phyloP scores from a whole-genome alignment of 2,113 vertebrate genomes.

The Cyanoderma ruficeps region DNA sequence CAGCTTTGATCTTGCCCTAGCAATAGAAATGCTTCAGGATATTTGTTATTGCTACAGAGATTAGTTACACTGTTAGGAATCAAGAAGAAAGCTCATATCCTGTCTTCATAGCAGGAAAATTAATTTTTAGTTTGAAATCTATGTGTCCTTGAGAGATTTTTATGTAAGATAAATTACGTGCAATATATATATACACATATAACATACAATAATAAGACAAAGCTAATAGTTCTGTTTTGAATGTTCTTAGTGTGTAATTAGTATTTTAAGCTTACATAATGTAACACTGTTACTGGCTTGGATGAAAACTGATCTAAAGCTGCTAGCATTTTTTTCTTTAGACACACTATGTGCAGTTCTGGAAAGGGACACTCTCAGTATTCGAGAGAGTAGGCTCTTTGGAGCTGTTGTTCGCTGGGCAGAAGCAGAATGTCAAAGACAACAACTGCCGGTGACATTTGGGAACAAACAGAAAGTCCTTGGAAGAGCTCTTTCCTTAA shows the following conservation, averaged over 20 bases:
- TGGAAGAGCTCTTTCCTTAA: constrained; percentile 90
- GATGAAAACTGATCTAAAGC: not conserved
- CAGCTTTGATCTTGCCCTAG: not conserved
- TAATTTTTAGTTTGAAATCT: not conserved
- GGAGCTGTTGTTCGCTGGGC: constrained; percentile 93
- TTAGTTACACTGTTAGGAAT: not conserved
- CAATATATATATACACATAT: not conserved
- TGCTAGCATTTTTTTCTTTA: constrained; percentile 43
- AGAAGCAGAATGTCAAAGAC: constrained; percentile 92
- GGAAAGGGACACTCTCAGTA: constrained; percentile 92
- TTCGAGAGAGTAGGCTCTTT: constrained; percentile 91
- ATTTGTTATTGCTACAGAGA: not conserved
- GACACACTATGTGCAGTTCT: constrained; percentile 91
- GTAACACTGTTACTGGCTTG: not conserved
- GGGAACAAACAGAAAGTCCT: constrained; percentile 93
- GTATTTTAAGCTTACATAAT: not conserved
- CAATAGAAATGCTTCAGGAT: not conserved
- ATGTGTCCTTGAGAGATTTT: not conserved
- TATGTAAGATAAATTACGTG: not conserved
- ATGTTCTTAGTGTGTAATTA: not conserved
- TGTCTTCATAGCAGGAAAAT: not conserved
- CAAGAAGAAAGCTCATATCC: not conserved
- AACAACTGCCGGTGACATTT: constrained; percentile 85
- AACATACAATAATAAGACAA: not conserved
- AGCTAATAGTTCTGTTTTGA: not conserved